These are phyloP conservation scores for Mus spicilegus DNA, from an alignment of 2,113 vertebrate genomes.

Conservation along the genomic window DNA sequence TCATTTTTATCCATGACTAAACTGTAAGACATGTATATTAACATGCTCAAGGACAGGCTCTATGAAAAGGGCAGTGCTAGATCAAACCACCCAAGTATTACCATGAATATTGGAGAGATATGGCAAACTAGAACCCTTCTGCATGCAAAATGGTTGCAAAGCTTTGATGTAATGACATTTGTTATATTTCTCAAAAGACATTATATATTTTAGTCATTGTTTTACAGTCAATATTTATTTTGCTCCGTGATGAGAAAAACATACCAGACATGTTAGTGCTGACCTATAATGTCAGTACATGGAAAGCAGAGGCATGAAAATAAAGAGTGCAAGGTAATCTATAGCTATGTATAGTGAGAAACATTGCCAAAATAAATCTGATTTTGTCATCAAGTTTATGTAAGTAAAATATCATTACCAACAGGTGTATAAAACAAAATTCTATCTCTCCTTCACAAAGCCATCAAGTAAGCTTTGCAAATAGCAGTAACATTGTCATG, in stretches of 20 bases:
- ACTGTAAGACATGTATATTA: not conserved
- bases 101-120: not conserved
- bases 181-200: not conserved
- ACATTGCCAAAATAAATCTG: not conserved
- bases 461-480: not conserved
- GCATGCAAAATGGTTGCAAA: not conserved
- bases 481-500: not conserved
- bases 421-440: conserved; percentile 14
- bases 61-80: not conserved
- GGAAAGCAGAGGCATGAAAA: not conserved
- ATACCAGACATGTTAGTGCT: not conserved
- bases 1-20: not conserved
- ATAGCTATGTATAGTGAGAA: fast-evolving
- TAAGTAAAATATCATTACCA: not conserved
- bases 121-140: not conserved
- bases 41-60: not conserved
- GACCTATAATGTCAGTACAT: not conserved
- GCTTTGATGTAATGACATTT: not conserved
- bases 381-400: not conserved
- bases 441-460: not conserved
- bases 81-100: not conserved
- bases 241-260: not conserved
- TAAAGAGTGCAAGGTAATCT: not conserved
- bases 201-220: not conserved
- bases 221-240: not conserved